Conservation (phyloP, 2,888 invertebrate genomes). For the Oscheius myriophilus region DNA sequence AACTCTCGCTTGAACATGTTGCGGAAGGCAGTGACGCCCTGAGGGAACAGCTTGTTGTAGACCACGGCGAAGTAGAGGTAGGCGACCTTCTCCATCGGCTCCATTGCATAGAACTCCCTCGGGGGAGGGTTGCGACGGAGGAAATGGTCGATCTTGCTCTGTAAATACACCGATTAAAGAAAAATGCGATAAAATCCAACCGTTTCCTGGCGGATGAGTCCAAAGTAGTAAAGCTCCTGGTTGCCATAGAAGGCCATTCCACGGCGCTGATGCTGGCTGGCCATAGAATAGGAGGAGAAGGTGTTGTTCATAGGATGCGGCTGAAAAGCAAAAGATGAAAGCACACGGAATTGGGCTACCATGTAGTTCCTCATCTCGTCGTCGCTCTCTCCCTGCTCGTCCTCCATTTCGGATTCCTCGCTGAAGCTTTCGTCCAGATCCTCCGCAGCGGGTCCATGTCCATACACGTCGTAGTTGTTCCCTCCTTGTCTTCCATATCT, state of each 20-base stretch:
- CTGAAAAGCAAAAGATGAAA: not conserved
- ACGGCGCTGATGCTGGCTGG: conserved; percentile 7
- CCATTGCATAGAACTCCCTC: conserved; percentile 36
- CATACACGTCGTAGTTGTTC: conserved; percentile 22
- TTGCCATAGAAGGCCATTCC: conserved; percentile 8
- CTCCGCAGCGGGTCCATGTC: conserved; percentile 7
- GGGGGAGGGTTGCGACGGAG: conserved; percentile 31
- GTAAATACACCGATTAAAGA: no score
- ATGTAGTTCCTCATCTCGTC: conserved; percentile 37
- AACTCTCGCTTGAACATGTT: conserved; percentile 47
- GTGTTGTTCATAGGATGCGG: conserved; percentile 9
- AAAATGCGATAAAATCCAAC: no score
- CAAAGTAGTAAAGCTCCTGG: conserved; percentile 36
- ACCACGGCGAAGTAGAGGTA: conserved; percentile 48
- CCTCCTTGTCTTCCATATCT: conserved; percentile 22
- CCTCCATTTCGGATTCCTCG: conserved; percentile 15
- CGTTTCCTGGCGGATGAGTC: conserved; percentile 37
- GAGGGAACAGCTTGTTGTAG: conserved; percentile 40
- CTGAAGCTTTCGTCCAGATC: conserved; percentile 24
- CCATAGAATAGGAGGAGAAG: conserved; percentile 17
- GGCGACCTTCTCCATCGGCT: conserved; percentile 38
- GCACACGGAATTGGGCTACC: not conserved
- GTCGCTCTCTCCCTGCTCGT: conserved; percentile 41
- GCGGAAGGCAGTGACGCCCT: conserved; percentile 41
- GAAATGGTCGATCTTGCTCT: conserved; percentile 12